These are phyloP conservation scores for Cladorhizidae sp. DNA, from an alignment of 37 sponge, comb jelly and placozoan species.

Conservation along the genomic window DNA sequence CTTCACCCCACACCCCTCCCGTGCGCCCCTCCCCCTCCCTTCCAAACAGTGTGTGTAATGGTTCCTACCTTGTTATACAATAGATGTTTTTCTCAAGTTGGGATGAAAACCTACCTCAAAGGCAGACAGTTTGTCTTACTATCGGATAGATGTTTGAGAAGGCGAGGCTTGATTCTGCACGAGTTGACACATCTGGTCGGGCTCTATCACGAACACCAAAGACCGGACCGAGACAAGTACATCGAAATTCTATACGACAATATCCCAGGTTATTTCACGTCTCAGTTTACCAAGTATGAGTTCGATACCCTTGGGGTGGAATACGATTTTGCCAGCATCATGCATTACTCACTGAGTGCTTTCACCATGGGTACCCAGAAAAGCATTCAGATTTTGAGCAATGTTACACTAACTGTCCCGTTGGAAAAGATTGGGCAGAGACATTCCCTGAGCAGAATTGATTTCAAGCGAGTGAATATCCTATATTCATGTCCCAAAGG, in stretches of 20 bases:
- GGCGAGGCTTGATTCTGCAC: constrained; percentile 2
- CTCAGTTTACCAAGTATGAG: neutral
- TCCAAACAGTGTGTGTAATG: neutral
- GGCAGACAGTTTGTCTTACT: neutral
- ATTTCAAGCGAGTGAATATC: neutral
- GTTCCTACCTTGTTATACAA: neutral
- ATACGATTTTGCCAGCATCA: constrained; percentile 11
- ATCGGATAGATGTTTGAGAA: neutral
- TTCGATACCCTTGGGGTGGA: too few relatives aligned
- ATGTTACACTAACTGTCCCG: neutral
- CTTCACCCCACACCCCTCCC: too few relatives aligned
- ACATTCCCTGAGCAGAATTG: neutral
- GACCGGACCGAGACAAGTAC: constrained; percentile 15
- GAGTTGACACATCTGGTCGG: constrained; percentile 6
- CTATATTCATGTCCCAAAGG: neutral
- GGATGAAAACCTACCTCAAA: neutral
- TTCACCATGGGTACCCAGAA: neutral
- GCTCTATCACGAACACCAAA: constrained; percentile 13
- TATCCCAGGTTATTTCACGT: neutral
- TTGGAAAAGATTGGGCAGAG: neutral
- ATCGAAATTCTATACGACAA: neutral
- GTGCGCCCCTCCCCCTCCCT: neutral
- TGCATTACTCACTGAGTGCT: neutral
- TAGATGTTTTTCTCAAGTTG: constrained; percentile 1
- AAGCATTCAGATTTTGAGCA: neutral